Base-by-base conservation (phyloP, 1,140 invertebrate species). In the Heliconius hermathena region DNA sequence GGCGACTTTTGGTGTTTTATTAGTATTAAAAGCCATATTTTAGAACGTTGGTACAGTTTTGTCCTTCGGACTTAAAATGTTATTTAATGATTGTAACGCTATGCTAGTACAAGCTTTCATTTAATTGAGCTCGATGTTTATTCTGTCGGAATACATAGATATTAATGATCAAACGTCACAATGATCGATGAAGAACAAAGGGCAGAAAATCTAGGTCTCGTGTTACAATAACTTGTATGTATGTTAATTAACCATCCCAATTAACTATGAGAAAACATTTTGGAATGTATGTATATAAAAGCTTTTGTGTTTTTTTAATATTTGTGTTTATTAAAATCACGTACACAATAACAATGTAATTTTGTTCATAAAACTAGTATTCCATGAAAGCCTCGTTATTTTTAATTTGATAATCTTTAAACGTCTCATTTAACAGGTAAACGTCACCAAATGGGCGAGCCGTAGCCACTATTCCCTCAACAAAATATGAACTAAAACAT, bases 361-460 rank as follows among this genome's bases (percentile, higher is more conserved):
- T 71, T 66, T 66, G 60, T 66, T 66, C 26, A 29, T 66, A 66
- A 66, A 66, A 66, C 60, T 76, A 60, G 82, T 74, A 80, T 87
- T 85, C 86, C 89, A 88, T 89, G 88, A 92, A 87, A 81, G 74
- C 85, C 86, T 91, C 87, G 88, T 91, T 92, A 92, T 91, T 89
- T 90, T 84, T 85, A 82, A 88, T 88, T 91, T 90, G 83, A 90
- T 90, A 90, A 91, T 89, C 85, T 90, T 88, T 87, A 87, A 89
- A 89, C 84, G 83, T 89, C 83, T 85, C 84, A 86, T 87, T 86
- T 82, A 84, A 81, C 85, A 90, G 85, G 86, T 86, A 87, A 85
- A 86, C 86, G 90, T 89, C 87, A 89, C 83, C 79, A 77, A 79
- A 76, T 74, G 75, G 60, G 81, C 88, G 82, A 82, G 83, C 81